Evolutionary conservation across 2,888 invertebrate species (phyloP), one percentile per base, ranked within the genome.

Genomic region (Lasioglossum villosulum): DNA sequence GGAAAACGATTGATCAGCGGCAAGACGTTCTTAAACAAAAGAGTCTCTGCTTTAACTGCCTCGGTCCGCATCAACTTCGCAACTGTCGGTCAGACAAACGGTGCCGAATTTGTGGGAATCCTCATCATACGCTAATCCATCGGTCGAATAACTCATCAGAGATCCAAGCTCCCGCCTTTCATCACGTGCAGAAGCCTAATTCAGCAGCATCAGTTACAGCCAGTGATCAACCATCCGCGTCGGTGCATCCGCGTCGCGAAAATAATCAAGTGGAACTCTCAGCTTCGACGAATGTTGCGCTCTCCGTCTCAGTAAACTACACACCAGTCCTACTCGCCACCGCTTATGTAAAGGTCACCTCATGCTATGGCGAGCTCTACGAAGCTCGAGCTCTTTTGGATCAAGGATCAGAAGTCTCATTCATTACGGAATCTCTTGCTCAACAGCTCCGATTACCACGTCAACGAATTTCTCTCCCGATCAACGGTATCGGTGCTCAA

Each of bases 141-240:
- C 19, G n/a, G 0, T 19, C 6, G 8, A n/a, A 19, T 3, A n/a
- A 56, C 0, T 19, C 56, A n/a, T 14, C 56, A n/a, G 45, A 45
- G 4, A 45, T 16, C 45, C 3, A 45, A 45, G 45, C 4, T 45
- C 45, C 45, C 14, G 4, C 16, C 16, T 2, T 5, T n/a, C 8
- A 0, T 6, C 1, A 6, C 1, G 0, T n/a, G 6, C n/a, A 56
- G 8, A 2, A n/a, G 56, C 5, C 45, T 0, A 45, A 4, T 4
- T 16, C 45, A 45, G 0, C 16, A 1, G 45, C 45, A 45, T 45
- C 16, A 4, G 4, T 14, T 16, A 4, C 45, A 4, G 4, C 45
- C 45, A 16, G 16, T 45, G 45, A 45, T 0, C 3, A 45, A 45
- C 4, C 45, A 4, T 4, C 16, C 45, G 16, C 45, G 16, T 16